phyloP scores from a whole-genome alignment of 1,140 invertebrate genomes.

The Limonius californicus region DNA sequence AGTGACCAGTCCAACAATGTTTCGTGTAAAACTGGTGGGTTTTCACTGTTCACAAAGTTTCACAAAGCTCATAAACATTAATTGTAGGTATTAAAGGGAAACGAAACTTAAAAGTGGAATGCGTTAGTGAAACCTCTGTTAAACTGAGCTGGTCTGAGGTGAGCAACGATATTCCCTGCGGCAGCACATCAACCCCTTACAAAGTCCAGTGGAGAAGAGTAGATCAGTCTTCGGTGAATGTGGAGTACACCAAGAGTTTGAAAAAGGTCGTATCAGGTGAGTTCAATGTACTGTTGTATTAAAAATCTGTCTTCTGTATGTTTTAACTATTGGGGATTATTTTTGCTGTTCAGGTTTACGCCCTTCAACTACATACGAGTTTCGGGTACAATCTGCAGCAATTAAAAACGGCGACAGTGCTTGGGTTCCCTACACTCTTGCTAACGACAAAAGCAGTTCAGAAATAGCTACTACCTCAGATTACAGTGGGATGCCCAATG shows the following conservation, averaged over 20 bases:
- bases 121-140: slow-evolving; percentile 53
- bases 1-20: slow-evolving; percentile 60
- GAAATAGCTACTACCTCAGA: neutral
- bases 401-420: slow-evolving; percentile 2
- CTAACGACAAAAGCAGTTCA: neutral
- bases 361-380: slow-evolving; percentile 32
- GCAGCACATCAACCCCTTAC: slow-evolving; percentile 54
- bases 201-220: slow-evolving; percentile 59
- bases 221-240: slow-evolving; percentile 47
- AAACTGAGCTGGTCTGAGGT: slow-evolving; percentile 59
- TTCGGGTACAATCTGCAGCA: slow-evolving; percentile 29
- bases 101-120: slow-evolving; percentile 53
- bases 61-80: too few relatives aligned
- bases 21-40: slow-evolving; percentile 59
- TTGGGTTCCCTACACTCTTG: neutral
- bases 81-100: slow-evolving; percentile 55
- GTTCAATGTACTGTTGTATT: too few relatives aligned
- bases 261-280: slow-evolving; percentile 32
- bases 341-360: slow-evolving; percentile 25
- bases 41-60: too few relatives aligned
- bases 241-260: slow-evolving; percentile 20
- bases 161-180: slow-evolving; percentile 54
- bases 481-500: neutral
- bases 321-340: neutral
- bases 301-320: neutral